Evolutionary conservation across 2,888 invertebrate species (phyloP).

Genomic region (Cantharis flavilabris): DNA sequence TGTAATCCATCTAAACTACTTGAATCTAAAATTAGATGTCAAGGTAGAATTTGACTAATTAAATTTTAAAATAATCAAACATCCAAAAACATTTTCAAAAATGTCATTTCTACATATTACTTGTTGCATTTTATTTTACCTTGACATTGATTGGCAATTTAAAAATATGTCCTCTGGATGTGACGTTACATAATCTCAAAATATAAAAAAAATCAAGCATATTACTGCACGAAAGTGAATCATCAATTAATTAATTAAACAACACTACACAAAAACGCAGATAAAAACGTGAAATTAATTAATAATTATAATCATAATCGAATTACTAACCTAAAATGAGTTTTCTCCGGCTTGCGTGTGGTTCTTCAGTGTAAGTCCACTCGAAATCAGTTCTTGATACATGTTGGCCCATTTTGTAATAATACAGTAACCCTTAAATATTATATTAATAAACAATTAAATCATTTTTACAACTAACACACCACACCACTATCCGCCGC

Average conservation of each 20-base stretch:
- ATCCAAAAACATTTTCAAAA: background rate
- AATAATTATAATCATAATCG: background rate
- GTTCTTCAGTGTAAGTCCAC: conserved; percentile 97
- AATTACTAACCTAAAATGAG: conserved; percentile 80
- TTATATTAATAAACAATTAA: background rate
- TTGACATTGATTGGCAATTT: background rate
- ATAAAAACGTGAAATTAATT: background rate
- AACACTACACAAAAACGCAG: background rate
- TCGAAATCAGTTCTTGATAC: conserved; percentile 95
- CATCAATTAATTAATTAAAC: background rate
- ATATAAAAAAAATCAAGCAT: background rate
- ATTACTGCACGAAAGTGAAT: background rate
- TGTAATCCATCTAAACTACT: background rate
- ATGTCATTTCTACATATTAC: background rate
- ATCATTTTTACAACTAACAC: background rate
- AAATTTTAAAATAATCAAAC: too few relatives aligned
- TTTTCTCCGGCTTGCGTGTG: conserved; percentile 92
- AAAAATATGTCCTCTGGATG: background rate
- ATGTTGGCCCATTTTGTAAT: conserved; percentile 81
- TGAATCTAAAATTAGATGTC: background rate
- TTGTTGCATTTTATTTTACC: background rate
- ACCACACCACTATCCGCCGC: background rate
- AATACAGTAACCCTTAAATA: background rate
- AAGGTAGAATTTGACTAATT: background rate
- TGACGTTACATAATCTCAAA: background rate